Evolutionary conservation across 2,113 vertebrate genomes (phyloP).

Genomic region (Perognathus longimembris): DNA sequence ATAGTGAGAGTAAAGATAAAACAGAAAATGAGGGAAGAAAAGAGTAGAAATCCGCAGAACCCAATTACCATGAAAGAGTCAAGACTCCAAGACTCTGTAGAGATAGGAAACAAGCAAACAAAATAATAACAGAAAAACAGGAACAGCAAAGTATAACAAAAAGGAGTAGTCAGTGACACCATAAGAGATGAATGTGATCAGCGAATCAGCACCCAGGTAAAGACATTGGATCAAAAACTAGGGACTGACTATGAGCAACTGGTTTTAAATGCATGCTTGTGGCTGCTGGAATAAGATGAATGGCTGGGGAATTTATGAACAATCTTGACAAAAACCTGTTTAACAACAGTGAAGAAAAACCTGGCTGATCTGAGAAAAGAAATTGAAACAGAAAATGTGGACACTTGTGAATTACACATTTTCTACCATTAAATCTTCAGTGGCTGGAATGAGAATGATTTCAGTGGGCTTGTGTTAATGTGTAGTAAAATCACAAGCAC

Average conservation of each 20-base stretch:
- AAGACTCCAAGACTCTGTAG: not conserved
- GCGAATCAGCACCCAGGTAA: not conserved
- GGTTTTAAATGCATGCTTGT: not conserved
- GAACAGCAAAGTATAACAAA: no score
- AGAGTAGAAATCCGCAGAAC: not conserved
- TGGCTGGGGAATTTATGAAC: not conserved
- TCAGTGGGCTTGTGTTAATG: slow-evolving; percentile 53
- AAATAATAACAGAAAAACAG: not conserved
- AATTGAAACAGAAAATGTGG: not conserved
- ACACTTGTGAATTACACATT: not conserved
- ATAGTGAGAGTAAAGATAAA: not conserved
- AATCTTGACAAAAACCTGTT: not conserved
- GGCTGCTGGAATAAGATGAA: not conserved
- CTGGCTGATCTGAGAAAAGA: not conserved
- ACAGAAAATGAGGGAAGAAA: not conserved
- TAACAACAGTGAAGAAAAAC: not conserved
- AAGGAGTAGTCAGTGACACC: no score
- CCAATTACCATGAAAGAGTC: not conserved
- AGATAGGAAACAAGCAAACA: not conserved
- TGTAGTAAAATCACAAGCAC: slow-evolving; percentile 34
- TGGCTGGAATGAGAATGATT: slow-evolving; percentile 39
- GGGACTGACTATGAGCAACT: no score
- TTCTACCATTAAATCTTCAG: slow-evolving; percentile 47
- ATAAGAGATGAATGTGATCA: no score
- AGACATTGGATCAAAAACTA: not conserved